Conservation (phyloP, 2,113 vertebrate genomes). For the Lophura nycthemera region DNA sequence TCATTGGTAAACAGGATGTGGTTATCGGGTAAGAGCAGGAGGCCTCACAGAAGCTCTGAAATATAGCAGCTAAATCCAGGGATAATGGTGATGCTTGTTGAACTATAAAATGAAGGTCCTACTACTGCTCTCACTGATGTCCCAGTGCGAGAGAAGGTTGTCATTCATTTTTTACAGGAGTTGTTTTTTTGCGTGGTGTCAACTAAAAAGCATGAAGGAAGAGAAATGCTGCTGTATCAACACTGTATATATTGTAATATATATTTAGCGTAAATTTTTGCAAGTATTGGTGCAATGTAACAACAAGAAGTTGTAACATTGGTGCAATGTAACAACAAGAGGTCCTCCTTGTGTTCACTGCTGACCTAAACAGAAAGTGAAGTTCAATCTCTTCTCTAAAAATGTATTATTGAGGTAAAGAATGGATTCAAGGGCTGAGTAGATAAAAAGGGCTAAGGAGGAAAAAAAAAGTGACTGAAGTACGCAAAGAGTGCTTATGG, state of each 20-base stretch:
- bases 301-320: not conserved
- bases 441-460: not conserved
- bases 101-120: not conserved
- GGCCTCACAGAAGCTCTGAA: not conserved
- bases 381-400: not conserved
- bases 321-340: not conserved
- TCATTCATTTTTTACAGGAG: not conserved
- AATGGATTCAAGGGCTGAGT: not conserved
- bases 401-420: not conserved
- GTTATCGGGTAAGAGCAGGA: conserved; percentile 31
- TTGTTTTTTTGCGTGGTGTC: not conserved
- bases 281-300: not conserved
- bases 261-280: not conserved
- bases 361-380: not conserved
- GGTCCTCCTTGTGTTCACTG: not conserved
- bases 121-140: not conserved
- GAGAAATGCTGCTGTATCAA: not conserved
- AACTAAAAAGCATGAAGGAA: fast-evolving
- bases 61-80: conserved; percentile 7
- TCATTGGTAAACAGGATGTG: conserved; percentile 39
- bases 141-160: not conserved
- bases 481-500: not conserved
- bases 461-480: not conserved
- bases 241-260: not conserved
- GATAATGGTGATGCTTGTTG: not conserved